Base-by-base conservation (phyloP, 1,140 invertebrate genomes). In the Scaptomyza hsui region DNA sequence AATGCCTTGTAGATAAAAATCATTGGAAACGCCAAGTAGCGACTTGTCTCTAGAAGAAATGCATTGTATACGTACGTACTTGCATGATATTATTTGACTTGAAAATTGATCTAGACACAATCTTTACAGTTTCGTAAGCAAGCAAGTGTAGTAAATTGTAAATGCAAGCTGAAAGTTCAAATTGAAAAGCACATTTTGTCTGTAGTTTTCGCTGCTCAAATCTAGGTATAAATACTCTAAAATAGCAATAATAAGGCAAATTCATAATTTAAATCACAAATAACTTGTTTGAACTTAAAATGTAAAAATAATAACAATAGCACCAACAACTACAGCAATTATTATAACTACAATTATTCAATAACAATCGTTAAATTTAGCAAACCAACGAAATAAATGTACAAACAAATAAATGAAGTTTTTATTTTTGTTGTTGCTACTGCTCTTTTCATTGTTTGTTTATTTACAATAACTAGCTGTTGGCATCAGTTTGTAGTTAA, bases 1-100 rank as follows among this genome's bases (percentile, higher is more conserved):
- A 29, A 61, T 59, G 56, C 32, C 44, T 60, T 60, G 45, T 60
- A 60, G 63, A 59, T 48, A 48, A 68, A 52, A 52, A 61, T 69
- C 65, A 69, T 69, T 69, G 65, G 41, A 15, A 18, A 19, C 15
- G 48, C 52, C 29, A 47, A 24, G 29, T 16, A 56, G 35, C 6
- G 18, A 16, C 29, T 16, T 18, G 9, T 16, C 2, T 45, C 21
- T 3, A 44, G 4, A 5, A 24, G 4, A 24, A 4, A 24, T 24
- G 24, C 13, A 47, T 29, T 10, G 29, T 13, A 49, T 10, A 16
- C 10, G 29, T 29, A 29, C 10, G 15, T 16, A 51, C n/a, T 5
- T 12, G 16, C n/a, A 12, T 12, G 16, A 51, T 51, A 51, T 51
- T 32, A 32, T 51, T 51, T 32, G 42, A 44, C 42, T 47, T 24